phyloP scores from a whole-genome alignment of 2,797 vertebrate species.

The Furcifer pardalis region DNA sequence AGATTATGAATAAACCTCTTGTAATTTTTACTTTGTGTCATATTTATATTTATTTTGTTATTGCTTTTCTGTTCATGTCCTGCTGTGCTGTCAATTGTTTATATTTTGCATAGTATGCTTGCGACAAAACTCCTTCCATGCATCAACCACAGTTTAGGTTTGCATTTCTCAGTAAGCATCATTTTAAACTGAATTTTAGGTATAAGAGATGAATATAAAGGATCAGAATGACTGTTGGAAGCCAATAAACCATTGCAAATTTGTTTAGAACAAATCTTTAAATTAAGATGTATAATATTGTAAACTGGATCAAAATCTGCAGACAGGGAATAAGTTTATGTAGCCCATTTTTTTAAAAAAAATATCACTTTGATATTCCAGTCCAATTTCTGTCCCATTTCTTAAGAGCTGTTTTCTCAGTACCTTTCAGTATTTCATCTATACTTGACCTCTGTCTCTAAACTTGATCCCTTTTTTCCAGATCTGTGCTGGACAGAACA shows the following conservation, averaged over 20 bases:
- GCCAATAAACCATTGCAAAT: not conserved
- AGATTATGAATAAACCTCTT: constrained; percentile 15
- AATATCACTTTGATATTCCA: too few relatives aligned
- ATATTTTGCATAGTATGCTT: not conserved
- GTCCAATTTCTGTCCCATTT: too few relatives aligned
- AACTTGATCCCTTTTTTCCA: not conserved
- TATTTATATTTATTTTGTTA: constrained; percentile 24
- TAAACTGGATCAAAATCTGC: too few relatives aligned
- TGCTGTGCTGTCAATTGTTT: constrained; percentile 18
- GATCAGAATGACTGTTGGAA: not conserved
- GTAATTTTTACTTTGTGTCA: constrained; percentile 17
- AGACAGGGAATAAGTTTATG: too few relatives aligned
- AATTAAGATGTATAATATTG: too few relatives aligned
- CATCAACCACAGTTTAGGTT: not conserved
- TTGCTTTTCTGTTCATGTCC: constrained; percentile 2
- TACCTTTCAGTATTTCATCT: not conserved
- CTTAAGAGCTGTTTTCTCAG: not conserved
- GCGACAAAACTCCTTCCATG: not conserved
- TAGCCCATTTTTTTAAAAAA: too few relatives aligned
- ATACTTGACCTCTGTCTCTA: not conserved
- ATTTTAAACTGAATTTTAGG: not conserved
- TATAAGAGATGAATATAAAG: not conserved
- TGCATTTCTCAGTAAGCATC: not conserved
- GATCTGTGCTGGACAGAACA: not conserved
- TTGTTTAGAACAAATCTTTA: not conserved